Conservation (phyloP, 2,113 vertebrate species). For the Dryoscopus gambensis region DNA sequence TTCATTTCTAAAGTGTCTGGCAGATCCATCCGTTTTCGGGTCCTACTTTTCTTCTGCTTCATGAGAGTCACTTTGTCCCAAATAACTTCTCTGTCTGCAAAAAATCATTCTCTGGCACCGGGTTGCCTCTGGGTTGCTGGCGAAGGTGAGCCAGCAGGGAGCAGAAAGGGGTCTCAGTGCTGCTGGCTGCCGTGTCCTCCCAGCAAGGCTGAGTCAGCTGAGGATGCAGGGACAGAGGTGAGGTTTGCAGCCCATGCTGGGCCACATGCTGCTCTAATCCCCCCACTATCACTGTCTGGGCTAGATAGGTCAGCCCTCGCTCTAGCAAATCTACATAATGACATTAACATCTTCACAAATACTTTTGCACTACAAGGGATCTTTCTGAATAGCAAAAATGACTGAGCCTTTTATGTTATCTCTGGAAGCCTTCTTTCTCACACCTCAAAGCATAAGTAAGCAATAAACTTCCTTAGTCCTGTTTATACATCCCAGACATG, state of each 20-base stretch:
- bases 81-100: not conserved
- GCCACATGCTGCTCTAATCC: not conserved
- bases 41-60: slow-evolving; percentile 5
- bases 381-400: not conserved
- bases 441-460: slow-evolving; percentile 14
- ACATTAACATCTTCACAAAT: slow-evolving; percentile 13
- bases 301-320: not conserved
- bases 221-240: not conserved
- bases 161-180: not conserved
- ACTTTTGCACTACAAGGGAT: slow-evolving; percentile 18
- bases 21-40: not conserved
- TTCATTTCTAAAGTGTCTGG: slow-evolving; percentile 39
- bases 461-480: slow-evolving; percentile 23
- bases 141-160: not conserved
- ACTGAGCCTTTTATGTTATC: not conserved
- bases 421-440: slow-evolving; percentile 8
- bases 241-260: not conserved
- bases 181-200: rapidly evolving
- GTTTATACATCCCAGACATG: not conserved
- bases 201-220: not conserved
- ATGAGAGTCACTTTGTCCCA: not conserved
- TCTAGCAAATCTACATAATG: slow-evolving; percentile 17
- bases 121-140: not conserved
- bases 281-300: not conserved
- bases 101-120: rapidly evolving